phyloP scores from a whole-genome alignment of 1,140 invertebrate genomes.

The honey bee (Apis mellifera) region Amel_HAv3.1 CM009936.2:1763001-1763500 shows the following conservation, averaged over 20 bases:
- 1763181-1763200: constrained; percentile 91
- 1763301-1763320: constrained; percentile 93
- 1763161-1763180: constrained; percentile 95
- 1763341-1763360: constrained; percentile 92
- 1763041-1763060: not conserved
- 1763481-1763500: too few relatives aligned
- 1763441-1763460: constrained; percentile 90
- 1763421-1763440: constrained; percentile 93
- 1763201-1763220: constrained; percentile 97
- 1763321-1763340: constrained; percentile 96
- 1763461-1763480: not conserved
- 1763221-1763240: constrained; percentile 97
- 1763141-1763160: constrained; percentile 96
- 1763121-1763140: constrained; percentile 94
- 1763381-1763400: constrained; percentile 96
- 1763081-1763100: constrained; percentile 92
- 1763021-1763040: too few relatives aligned
- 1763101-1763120: constrained; percentile 93
- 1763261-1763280: constrained; percentile 92
- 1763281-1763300: constrained; percentile 92
- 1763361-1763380: constrained; percentile 93
- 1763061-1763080: not conserved
- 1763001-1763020: too few relatives aligned
- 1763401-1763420: constrained; percentile 95
- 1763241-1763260: constrained; percentile 93